Conservation (phyloP, 2,113 vertebrate species). For the Todiramphus saurophagus region DNA sequence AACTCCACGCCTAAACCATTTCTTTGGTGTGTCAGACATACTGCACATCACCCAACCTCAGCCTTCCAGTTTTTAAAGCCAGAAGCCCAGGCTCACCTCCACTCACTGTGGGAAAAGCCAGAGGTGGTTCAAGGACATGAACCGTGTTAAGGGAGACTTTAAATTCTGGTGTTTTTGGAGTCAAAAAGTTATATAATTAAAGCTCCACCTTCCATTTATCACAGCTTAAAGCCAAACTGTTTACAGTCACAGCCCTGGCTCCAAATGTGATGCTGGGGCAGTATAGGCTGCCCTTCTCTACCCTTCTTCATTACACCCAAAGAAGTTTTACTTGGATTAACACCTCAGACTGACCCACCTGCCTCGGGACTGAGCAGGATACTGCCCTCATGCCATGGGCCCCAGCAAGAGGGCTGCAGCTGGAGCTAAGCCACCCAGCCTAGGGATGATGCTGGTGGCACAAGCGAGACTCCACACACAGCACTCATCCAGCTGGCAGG, state of each 20-base stretch:
- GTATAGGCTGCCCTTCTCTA: background rate
- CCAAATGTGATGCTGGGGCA: rapidly evolving
- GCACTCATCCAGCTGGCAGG: background rate
- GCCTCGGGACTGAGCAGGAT: background rate
- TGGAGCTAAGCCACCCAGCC: background rate
- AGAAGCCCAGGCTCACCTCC: background rate
- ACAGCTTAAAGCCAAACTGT: background rate
- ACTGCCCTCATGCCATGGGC: rapidly evolving
- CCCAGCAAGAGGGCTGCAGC: background rate
- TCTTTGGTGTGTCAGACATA: background rate
- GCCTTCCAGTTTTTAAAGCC: background rate
- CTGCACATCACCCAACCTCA: background rate
- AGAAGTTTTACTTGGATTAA: background rate
- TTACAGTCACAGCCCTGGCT: background rate
- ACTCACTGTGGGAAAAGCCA: rapidly evolving
- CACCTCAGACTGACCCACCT: background rate
- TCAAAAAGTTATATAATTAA: background rate
- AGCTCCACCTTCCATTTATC: background rate
- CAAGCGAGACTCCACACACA: rapidly evolving
- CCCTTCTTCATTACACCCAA: background rate
- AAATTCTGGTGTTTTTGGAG: background rate
- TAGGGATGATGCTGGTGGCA: background rate
- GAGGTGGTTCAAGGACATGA: background rate
- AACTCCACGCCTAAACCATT: background rate
- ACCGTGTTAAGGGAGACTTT: background rate